Base-by-base conservation (phyloP, 2,888 invertebrate species). In the Drosophila nr. fundita region DNA sequence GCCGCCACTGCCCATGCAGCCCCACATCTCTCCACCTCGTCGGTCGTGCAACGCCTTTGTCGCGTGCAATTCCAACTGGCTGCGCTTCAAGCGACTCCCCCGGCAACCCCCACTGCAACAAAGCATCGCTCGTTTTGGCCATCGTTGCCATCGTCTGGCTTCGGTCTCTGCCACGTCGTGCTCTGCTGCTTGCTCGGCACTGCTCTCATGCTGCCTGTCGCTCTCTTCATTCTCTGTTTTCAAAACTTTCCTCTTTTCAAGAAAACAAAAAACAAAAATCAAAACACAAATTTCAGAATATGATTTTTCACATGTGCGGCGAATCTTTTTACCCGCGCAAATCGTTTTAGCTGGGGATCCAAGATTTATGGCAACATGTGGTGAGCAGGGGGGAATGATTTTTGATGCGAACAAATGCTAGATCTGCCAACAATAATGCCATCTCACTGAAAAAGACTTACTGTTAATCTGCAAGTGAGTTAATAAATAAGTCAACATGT, bases 21-120 rank as follows among this genome's bases (percentile, higher is more conserved):
- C 53, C 36, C 5, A 18, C 45, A 29, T 45, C 60, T 32, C 21
- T 36, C 15, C 24, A 30, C 30, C 59, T 34, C 58, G 45, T 38
- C 42, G 48, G 54, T 61, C 75, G 32, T 68, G 67, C 48, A 49
- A 29, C 55, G 69, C 72, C 78, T 77, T 76, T 82, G 75, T 80
- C 76, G 76, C 79, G 68, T 82, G 82, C 82, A 83, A 72, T 82
- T 75, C 69, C 91, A 92, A 92, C 92, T 92, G 92, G 92, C 92
- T 91, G 87, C 79, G 89, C 92, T 92, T 92, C 92, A 92, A 92
- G 80, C 87, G 69, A 80, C 73, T 71, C 73, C 70, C 77, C 80
- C 63, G 29, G 38, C 54, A 29, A 38, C 15, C 72, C 50, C 48
- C 48, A 32, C 30, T 63, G 40, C 68, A 66, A 15, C 64, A 54